Conservation (phyloP, 2,888 invertebrate genomes). For the Odontothrips loti region DNA sequence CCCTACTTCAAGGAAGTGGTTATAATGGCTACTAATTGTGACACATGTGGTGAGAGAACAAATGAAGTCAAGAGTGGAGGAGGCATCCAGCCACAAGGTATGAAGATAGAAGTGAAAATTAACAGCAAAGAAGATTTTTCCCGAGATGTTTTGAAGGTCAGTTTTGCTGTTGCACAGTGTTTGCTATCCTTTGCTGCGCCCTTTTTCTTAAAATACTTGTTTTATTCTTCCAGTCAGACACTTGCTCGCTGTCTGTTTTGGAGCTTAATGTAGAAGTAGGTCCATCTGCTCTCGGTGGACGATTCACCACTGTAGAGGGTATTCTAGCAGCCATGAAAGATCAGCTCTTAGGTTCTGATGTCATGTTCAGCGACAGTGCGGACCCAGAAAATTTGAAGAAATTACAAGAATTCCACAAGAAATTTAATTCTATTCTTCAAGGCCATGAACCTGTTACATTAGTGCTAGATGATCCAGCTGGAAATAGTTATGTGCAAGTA, state of each 20-base stretch:
- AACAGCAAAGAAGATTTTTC: slow-evolving; percentile 70
- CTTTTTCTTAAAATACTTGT: slow-evolving; percentile 36
- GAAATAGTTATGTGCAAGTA: slow-evolving; percentile 90
- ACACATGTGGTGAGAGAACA: slow-evolving; percentile 82
- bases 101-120: slow-evolving; percentile 70
- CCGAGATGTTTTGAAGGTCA: slow-evolving; percentile 87
- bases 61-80: slow-evolving; percentile 95
- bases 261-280: slow-evolving; percentile 86
- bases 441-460: slow-evolving; percentile 64
- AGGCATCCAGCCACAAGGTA: slow-evolving; percentile 79
- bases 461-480: slow-evolving; percentile 92
- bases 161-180: slow-evolving; percentile 28
- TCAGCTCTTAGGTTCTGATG: slow-evolving; percentile 64
- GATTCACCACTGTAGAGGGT: slow-evolving; percentile 95
- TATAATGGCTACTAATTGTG: slow-evolving; percentile 95
- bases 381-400: slow-evolving; percentile 52
- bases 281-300: slow-evolving; percentile 77
- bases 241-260: slow-evolving; percentile 72
- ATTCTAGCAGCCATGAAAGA: slow-evolving; percentile 71
- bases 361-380: slow-evolving; percentile 68
- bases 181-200: slow-evolving; percentile 50
- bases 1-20: slow-evolving; percentile 97
- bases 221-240: slow-evolving; percentile 61
- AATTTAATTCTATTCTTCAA: slow-evolving; percentile 63
- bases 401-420: slow-evolving; percentile 60